These are phyloP conservation scores for Neodon shergylaensis DNA, from an alignment of 2,113 vertebrate genomes.

Conservation along the genomic window DNA sequence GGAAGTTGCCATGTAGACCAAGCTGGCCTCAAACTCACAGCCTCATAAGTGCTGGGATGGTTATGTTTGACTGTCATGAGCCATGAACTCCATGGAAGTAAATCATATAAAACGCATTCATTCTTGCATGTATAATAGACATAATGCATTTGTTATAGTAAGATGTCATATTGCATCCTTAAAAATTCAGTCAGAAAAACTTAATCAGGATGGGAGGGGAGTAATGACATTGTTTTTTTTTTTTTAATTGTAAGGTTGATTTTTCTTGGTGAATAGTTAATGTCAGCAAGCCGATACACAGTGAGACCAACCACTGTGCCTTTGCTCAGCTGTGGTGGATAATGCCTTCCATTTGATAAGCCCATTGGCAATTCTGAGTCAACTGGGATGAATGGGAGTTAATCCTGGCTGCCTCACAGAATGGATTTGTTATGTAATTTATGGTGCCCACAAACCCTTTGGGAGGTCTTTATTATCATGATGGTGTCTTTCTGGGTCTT, in stretches of 20 bases:
- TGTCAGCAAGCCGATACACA: conserved; percentile 21
- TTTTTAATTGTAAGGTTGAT: conserved; percentile 12
- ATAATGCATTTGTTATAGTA: conserved; percentile 15
- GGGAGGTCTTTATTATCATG: conserved; percentile 17
- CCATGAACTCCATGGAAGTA: background rate
- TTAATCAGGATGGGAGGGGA: background rate
- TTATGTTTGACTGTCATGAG: background rate
- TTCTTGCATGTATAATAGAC: background rate
- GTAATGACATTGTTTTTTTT: conserved; percentile 31
- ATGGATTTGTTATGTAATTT: conserved; percentile 54
- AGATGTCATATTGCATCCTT: background rate
- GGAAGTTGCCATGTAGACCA: background rate
- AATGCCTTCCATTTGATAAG: conserved; percentile 25
- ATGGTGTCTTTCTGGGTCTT: conserved; percentile 36
- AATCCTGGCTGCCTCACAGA: conserved; percentile 25
- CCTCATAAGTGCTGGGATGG: background rate
- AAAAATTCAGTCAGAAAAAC: conserved; percentile 33
- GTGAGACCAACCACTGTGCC: background rate
- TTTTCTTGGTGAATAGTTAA: conserved; percentile 3
- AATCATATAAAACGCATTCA: background rate
- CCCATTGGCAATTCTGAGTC: background rate
- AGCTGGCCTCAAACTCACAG: background rate
- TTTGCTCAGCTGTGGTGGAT: background rate
- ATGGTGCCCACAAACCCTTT: conserved; percentile 54
- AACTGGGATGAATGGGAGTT: conserved; percentile 32